Base-by-base conservation (phyloP, 1,140 invertebrate genomes). In the Cyrtorhinus lividipennis region DNA sequence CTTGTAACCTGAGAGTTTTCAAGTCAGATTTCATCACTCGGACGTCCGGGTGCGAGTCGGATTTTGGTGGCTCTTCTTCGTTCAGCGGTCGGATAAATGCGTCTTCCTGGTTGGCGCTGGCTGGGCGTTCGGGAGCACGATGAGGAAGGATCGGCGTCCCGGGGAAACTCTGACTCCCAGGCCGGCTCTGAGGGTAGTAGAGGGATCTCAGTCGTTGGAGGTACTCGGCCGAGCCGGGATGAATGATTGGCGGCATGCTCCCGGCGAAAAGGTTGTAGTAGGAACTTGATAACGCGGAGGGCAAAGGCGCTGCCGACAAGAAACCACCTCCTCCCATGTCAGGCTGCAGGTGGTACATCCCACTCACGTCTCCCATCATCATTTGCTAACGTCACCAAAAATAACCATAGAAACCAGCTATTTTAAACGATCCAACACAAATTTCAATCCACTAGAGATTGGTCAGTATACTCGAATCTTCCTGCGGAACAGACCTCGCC, bases 251-350 rank as follows among this genome's bases (percentile, higher is more conserved):
- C 61, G 65, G 67, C 67, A 67, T 15, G 5, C 5, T 38, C 15
- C 30, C 30, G 63, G 62, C 62, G 60, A 59, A 24, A 18, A 64
- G 66, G 56, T 73, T 70, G 64, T 71, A 71, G 1, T 69, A 65
- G 1, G 73, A 68, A 62, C 58, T 56, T n/a, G 67, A 67, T 30
- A 72, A 64, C 25, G 68, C 64, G 57, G 71, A 71, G 48, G 71
- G 70, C n/a, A 71, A 69, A 22, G 8, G 48, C 3, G 10, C 48
- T 5, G 48, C 20, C 2, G 69, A 67, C 3, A 67, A 69, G 23
- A 70, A 66, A 8, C 63, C 62, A 45, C 62, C 45, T 12, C 63
- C 26, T 15, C 60, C 61, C 12, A 64, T 30, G 20, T 65, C 60
- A 48, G 61, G 61, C 2, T 59, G 57, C 22, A 60, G 46, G 24